Base-by-base conservation (phyloP, 2,797 vertebrate genomes). In the Sebastolobus altivelis region DNA sequence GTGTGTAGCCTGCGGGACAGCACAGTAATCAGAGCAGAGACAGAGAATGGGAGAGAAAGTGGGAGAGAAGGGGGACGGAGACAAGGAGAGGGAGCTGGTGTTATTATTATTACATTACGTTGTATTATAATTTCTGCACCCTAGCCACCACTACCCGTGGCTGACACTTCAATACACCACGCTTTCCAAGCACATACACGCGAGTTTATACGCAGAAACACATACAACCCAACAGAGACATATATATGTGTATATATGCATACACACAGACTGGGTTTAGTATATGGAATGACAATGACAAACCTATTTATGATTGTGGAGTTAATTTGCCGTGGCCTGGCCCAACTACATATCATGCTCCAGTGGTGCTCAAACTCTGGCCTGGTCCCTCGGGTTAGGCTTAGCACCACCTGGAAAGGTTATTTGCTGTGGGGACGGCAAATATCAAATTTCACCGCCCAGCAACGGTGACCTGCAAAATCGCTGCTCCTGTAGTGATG, bases 51-150 rank as follows among this genome's bases (percentile, higher is more conserved):
- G 58, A 68, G 37, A 61, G 68, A 75, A 61, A 75, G 65, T 65
- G 20, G 13, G 65, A 83, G 59, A 81, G 75, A 80, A 74, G 58
- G 65, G 79, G 62, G 54, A 79, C 68, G 63, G 66, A 78, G 75
- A 76, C 35, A 63, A 52, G 43, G 71, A 60, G 65, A 75, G 60
- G 59, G 72, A 80, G 82, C 63, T 70, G 37, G 68, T 77, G 77
- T 85, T 83, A 88, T 89, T 81, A 87, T 83, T 84, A 86, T 87
- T 84, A 72, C 63, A 84, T 86, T 79, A 83, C 75, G 83, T 74
- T 81, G 73, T 79, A 84, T 84, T 86, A 88, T 80, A 63, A 86
- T 87, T 78, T 84, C 76, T 80, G 78, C 86, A 81, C 49, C 62
- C 40, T 8, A 46, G 40, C 43, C 78, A 29, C 54, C 58, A 11